Evolutionary conservation across 2,797 vertebrate genomes (phyloP).

Genomic region (Cirrhinus mrigala): DNA sequence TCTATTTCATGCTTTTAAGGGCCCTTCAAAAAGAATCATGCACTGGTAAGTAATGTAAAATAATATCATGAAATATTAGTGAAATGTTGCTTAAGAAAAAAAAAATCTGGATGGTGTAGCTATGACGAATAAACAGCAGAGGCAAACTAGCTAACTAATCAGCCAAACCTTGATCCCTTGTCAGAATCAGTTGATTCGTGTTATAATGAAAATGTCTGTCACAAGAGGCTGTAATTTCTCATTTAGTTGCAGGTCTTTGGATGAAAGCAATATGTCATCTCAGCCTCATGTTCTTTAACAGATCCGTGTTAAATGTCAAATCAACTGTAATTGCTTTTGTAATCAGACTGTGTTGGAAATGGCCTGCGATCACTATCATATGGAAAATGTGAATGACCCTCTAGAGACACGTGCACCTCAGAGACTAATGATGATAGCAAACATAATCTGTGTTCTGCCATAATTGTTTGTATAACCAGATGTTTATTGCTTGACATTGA

Average conservation of each 20-base stretch:
- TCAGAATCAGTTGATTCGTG: background rate
- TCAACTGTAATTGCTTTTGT: slow-evolving; percentile 23
- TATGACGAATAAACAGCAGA: background rate
- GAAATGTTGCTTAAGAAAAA: background rate
- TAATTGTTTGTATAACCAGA: slow-evolving; percentile 12
- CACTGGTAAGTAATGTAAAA: background rate
- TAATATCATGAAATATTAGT: background rate
- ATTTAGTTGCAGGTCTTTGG: slow-evolving; percentile 11
- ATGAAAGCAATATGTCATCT: background rate
- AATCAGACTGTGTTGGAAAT: slow-evolving; percentile 13
- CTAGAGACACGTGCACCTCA: background rate
- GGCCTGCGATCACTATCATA: background rate
- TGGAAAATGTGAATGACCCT: slow-evolving; percentile 22
- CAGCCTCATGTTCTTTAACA: slow-evolving; percentile 14
- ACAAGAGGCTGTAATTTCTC: background rate
- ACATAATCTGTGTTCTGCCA: slow-evolving; percentile 4
- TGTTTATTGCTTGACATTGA: background rate
- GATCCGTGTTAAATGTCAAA: slow-evolving; percentile 42
- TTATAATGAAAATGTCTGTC: slow-evolving; percentile 8
- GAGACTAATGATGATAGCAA: slow-evolving; percentile 17
- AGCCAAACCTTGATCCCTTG: background rate
- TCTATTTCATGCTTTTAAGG: background rate
- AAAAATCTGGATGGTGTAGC: background rate
- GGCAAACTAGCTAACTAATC: background rate
- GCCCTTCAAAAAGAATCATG: background rate